phyloP scores from a whole-genome alignment of 2,113 vertebrate species.

The Orycteropus afer region DNA sequence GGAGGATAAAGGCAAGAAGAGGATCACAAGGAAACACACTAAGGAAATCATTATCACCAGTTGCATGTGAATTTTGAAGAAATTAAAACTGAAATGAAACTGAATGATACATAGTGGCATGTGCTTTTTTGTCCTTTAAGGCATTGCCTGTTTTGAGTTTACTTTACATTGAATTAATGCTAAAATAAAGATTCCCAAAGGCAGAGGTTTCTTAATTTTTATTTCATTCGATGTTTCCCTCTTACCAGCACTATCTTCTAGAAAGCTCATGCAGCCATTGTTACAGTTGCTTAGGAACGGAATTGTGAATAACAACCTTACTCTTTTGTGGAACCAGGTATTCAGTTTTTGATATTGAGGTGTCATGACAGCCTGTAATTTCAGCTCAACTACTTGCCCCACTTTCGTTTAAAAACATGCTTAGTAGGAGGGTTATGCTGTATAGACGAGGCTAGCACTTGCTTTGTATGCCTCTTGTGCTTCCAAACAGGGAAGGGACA shows the following conservation, averaged over 20 bases:
- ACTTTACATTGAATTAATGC: conserved; percentile 10
- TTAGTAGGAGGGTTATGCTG: conserved; percentile 41
- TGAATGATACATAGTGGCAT: conserved; percentile 4
- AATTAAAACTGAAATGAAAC: conserved; percentile 61
- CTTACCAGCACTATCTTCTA: neutral
- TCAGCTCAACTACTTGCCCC: conserved; percentile 51
- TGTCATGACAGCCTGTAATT: conserved; percentile 76
- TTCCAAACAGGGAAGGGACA: conserved; percentile 47
- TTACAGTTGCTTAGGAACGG: conserved; percentile 75
- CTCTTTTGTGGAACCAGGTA: conserved; percentile 56
- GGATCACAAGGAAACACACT: conserved; percentile 53
- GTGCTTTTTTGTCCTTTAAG: conserved; percentile 56
- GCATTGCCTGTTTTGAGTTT: conserved; percentile 54
- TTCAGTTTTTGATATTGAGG: conserved; percentile 64
- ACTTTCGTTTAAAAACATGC: conserved; percentile 22
- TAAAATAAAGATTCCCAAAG: conserved; percentile 50
- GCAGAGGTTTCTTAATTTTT: conserved; percentile 18
- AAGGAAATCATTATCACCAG: conserved; percentile 67
- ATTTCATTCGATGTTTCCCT: conserved; percentile 9
- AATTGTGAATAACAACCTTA: conserved; percentile 40
- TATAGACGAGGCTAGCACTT: conserved; percentile 44
- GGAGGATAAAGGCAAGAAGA: conserved; percentile 53
- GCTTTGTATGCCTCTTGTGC: conserved; percentile 59
- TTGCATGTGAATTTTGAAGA: conserved; percentile 64
- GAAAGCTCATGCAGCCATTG: conserved; percentile 54